phyloP scores from a whole-genome alignment of 2,113 vertebrate genomes.

The Ariopsis seemanni region DNA sequence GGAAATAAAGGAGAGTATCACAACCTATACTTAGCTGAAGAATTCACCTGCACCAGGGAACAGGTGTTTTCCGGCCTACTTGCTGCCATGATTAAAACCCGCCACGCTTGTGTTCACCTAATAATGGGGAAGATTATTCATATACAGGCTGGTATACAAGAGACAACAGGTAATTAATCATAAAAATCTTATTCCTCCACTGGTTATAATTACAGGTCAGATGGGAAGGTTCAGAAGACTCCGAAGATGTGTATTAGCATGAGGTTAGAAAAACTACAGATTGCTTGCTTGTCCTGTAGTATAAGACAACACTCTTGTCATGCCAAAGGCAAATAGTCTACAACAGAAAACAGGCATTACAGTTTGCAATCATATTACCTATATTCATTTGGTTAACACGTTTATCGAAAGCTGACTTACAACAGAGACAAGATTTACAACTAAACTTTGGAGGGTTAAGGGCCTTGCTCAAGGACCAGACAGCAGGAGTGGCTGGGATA shows the following conservation, averaged over 20 bases:
- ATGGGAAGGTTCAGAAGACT: constrained; percentile 20
- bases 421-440: background rate
- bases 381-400: background rate
- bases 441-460: background rate
- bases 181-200: constrained; percentile 34
- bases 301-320: background rate
- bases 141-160: background rate
- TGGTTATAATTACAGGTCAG: constrained; percentile 43
- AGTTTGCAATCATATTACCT: background rate
- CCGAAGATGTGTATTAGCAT: constrained; percentile 28
- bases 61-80: constrained; percentile 73
- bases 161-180: constrained; percentile 63
- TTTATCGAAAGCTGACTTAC: background rate
- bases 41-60: constrained; percentile 67
- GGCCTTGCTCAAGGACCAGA: background rate
- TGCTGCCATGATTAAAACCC: constrained; percentile 67
- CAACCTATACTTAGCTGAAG: constrained; percentile 5
- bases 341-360: background rate
- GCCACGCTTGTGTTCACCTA: constrained; percentile 67
- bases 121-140: constrained; percentile 63
- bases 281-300: constrained; percentile 24
- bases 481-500: background rate
- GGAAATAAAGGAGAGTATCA: background rate
- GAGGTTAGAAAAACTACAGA: constrained; percentile 28
- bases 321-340: background rate